These are phyloP conservation scores for Diceros bicornis DNA, from an alignment of 2,797 vertebrate species.

Conservation along the genomic window DNA sequence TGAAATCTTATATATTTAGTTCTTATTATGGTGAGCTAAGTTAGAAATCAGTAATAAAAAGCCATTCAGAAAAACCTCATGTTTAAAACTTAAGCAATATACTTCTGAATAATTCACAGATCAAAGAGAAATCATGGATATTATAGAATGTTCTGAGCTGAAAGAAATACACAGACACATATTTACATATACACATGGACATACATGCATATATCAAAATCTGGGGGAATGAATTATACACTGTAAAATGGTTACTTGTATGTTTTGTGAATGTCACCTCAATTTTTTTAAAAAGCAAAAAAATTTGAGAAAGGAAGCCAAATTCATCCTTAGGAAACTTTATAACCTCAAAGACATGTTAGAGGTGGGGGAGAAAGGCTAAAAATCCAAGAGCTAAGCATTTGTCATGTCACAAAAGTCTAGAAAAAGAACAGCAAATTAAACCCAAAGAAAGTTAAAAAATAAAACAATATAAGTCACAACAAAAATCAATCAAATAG, in stretches of 20 bases:
- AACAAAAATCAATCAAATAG: background rate
- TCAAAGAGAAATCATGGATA: background rate
- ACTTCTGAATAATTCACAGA: background rate
- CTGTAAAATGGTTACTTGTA: constrained; percentile 10
- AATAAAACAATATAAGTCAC: too few species aligned
- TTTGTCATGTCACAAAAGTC: background rate
- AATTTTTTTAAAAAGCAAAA: background rate
- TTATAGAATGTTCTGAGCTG: background rate
- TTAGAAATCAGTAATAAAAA: constrained; percentile 21
- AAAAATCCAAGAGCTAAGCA: background rate
- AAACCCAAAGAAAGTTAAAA: background rate
- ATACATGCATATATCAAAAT: background rate
- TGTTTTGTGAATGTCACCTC: background rate
- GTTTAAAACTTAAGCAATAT: constrained; percentile 11
- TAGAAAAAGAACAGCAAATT: background rate
- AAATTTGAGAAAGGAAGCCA: background rate
- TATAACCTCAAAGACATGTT: background rate
- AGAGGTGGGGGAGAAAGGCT: background rate
- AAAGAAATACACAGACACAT: background rate
- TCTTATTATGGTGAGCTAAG: background rate
- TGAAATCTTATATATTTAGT: background rate
- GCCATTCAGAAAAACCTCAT: background rate
- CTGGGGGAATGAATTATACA: background rate
- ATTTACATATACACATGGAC: background rate
- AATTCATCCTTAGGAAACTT: background rate